Percentiles rank a stretch among this genome's conserved stretches.
phyloP scores from a whole-genome alignment of 2,888 invertebrate genomes.

The Ernsta delagoae region DNA sequence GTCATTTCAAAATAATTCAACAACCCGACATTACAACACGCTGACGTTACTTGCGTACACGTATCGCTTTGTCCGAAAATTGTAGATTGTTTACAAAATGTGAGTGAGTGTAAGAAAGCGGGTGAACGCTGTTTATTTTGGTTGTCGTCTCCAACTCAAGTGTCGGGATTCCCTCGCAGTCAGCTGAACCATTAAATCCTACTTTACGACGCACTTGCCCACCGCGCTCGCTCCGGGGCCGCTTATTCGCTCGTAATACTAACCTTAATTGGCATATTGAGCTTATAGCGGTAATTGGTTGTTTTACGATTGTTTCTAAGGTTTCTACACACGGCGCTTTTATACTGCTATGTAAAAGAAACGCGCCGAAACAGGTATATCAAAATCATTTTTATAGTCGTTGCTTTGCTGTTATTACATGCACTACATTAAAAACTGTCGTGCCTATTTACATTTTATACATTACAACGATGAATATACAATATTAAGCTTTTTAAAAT shows the following conservation, averaged over 20 bases:
- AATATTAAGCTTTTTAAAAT: no score
- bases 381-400: no score
- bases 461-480: no score
- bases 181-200: conserved; percentile 70
- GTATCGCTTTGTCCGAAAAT: conserved; percentile 18
- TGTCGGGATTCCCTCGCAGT: conserved; percentile 65
- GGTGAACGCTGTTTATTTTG: conserved; percentile 35
- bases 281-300: conserved; percentile 71
- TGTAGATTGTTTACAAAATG: conserved; percentile 30
- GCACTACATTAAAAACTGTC: no score
- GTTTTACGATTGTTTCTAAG: conserved; percentile 56
- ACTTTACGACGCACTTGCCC: conserved; percentile 73
- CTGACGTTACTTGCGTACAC: neutral
- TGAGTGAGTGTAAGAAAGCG: conserved; percentile 30
- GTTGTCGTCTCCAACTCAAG: conserved; percentile 38
- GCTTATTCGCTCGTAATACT: conserved; percentile 72
- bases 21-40: no score
- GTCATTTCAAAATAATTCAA: no score
- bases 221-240: conserved; percentile 53
- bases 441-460: no score
- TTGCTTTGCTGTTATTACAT: no score
- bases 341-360: neutral
- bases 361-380: no score
- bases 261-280: conserved; percentile 80
- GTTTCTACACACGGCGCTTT: conserved; percentile 8